phyloP scores from a whole-genome alignment of 2,113 vertebrate genomes.

The Petroica traversi region DNA sequence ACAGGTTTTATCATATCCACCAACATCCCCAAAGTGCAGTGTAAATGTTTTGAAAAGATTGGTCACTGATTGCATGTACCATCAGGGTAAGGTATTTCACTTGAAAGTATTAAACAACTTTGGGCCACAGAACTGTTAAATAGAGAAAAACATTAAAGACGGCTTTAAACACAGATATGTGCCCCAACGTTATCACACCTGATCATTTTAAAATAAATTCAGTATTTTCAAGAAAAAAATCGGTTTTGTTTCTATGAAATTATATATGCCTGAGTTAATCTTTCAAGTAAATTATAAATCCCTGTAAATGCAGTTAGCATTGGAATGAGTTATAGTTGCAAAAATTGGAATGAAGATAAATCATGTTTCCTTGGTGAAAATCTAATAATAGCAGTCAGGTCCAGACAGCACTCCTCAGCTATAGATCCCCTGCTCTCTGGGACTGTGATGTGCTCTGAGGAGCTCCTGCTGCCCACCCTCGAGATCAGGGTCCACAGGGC shows the following conservation, averaged over 20 bases:
- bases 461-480: accelerated
- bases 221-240: background rate
- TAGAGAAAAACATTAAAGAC: background rate
- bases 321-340: background rate
- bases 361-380: constrained; percentile 1
- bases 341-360: constrained; percentile 15
- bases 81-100: background rate
- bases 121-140: background rate
- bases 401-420: background rate
- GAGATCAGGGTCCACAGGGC: background rate
- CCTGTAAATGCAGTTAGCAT: background rate
- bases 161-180: background rate
- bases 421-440: background rate
- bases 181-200: background rate
- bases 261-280: background rate
- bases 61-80: background rate
- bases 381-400: background rate
- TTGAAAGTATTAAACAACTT: background rate
- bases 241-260: background rate
- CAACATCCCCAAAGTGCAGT: background rate
- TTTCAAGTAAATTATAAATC: constrained; percentile 10
- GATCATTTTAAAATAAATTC: background rate
- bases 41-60: background rate
- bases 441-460: background rate
- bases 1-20: background rate